These are phyloP conservation scores for Karalla daura DNA, from an alignment of 2,797 vertebrate species.

Conservation along the genomic window DNA sequence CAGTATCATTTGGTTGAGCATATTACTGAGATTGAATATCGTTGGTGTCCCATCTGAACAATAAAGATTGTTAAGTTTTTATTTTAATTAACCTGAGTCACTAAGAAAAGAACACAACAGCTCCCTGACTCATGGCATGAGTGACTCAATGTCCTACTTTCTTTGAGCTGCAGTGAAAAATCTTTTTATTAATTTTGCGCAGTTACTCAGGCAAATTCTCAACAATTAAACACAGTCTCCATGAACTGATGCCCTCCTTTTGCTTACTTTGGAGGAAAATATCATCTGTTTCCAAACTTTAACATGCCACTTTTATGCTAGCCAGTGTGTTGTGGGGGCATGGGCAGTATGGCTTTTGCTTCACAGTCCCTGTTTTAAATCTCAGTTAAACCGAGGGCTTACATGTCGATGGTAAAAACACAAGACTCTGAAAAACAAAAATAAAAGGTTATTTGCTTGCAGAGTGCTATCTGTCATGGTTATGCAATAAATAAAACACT, in stretches of 20 bases:
- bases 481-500: too few relatives aligned
- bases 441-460: too few relatives aligned
- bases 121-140: not conserved
- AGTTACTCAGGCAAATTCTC: not conserved
- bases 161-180: not conserved
- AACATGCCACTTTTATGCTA: too few relatives aligned
- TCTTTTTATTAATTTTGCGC: not conserved
- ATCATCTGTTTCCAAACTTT: too few relatives aligned
- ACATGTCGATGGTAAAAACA: too few relatives aligned
- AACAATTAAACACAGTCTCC: not conserved
- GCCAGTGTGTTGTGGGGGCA: too few relatives aligned
- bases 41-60: not conserved
- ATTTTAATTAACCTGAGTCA: not conserved
- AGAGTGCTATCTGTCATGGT: too few relatives aligned
- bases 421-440: too few relatives aligned
- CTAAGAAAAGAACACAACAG: constrained; percentile 1
- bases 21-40: not conserved
- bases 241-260: not conserved
- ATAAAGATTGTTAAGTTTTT: not conserved
- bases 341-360: too few relatives aligned
- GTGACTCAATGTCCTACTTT: not conserved
- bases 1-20: not conserved
- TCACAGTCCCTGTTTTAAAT: too few relatives aligned
- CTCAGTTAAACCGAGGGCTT: too few relatives aligned
- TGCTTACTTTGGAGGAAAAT: too few relatives aligned